These are phyloP conservation scores for Smithornis capensis DNA, from an alignment of 2,113 vertebrate genomes.

Conservation along the genomic window DNA sequence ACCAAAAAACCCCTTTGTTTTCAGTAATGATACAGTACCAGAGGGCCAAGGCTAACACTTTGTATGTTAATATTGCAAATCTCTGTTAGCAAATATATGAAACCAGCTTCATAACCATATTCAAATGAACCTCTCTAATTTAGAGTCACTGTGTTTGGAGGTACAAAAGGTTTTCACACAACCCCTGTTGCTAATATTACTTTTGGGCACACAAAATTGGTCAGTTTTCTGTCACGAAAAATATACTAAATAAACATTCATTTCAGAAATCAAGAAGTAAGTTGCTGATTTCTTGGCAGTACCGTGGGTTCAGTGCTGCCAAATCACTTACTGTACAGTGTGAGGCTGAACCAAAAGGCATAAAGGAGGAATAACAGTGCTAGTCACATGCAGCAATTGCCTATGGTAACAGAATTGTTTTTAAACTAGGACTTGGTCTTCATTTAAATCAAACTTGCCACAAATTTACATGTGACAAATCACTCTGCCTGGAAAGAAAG, in stretches of 20 bases:
- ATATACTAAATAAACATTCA: neutral
- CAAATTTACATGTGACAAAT: slow-evolving; percentile 51
- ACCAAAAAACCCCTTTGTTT: neutral
- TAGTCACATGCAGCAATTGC: slow-evolving; percentile 60
- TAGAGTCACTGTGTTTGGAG: neutral
- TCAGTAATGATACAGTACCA: neutral
- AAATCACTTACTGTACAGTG: slow-evolving; percentile 24
- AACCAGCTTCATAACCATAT: neutral
- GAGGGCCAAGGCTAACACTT: neutral
- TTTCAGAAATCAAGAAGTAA: slow-evolving; percentile 30
- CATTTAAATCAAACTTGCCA: slow-evolving; percentile 58
- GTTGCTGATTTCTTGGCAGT: slow-evolving; percentile 52
- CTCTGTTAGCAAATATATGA: neutral
- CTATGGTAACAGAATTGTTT: slow-evolving; percentile 65
- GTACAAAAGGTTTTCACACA: neutral
- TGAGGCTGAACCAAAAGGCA: slow-evolving; percentile 33
- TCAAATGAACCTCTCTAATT: neutral
- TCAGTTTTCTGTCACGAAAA: neutral
- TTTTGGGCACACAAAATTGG: neutral
- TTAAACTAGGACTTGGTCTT: slow-evolving; percentile 48
- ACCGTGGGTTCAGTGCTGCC: neutral
- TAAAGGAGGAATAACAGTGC: slow-evolving; percentile 35
- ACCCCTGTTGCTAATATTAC: neutral
- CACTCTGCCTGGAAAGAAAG: slow-evolving; percentile 13
- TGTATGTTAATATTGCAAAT: neutral